phyloP scores from a whole-genome alignment of 2,888 invertebrate species.

The Cheilosia variabilis region DNA sequence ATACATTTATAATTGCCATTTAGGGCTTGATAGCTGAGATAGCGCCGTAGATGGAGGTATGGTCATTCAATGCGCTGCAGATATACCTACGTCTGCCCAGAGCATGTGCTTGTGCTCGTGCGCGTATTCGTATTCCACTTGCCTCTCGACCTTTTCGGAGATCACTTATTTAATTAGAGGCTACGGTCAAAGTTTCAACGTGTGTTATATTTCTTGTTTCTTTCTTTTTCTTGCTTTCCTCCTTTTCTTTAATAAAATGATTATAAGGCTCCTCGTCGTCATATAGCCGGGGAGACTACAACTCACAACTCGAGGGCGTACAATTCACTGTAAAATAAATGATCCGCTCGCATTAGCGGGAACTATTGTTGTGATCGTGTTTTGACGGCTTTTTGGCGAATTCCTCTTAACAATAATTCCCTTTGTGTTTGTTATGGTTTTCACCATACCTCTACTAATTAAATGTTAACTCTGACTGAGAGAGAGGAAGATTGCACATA shows the following conservation, averaged over 20 bases:
- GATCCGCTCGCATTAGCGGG: slow-evolving; percentile 30
- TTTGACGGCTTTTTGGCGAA: neutral
- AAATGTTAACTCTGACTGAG: slow-evolving; percentile 30
- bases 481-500: slow-evolving; percentile 4
- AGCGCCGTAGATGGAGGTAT: slow-evolving; percentile 47
- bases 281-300: neutral
- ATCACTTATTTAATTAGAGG: slow-evolving; percentile 74
- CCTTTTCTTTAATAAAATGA: slow-evolving; percentile 55
- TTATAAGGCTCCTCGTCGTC: slow-evolving; percentile 59
- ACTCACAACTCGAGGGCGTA: slow-evolving; percentile 44
- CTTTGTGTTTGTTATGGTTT: neutral
- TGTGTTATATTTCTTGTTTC: neutral
- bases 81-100: neutral
- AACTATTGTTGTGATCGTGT: neutral
- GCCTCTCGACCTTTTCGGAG: slow-evolving; percentile 67
- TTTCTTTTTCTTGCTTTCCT: slow-evolving; percentile 5
- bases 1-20: slow-evolving; percentile 75
- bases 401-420: slow-evolving; percentile 1
- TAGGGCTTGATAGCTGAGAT: slow-evolving; percentile 59
- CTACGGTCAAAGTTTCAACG: slow-evolving; percentile 65
- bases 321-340: slow-evolving; percentile 50
- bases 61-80: neutral
- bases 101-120: neutral
- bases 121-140: slow-evolving; percentile 41
- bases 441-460: slow-evolving; percentile 33